Conservation (phyloP, 2,113 vertebrate species). For the Porphyrio hochstetteri region DNA sequence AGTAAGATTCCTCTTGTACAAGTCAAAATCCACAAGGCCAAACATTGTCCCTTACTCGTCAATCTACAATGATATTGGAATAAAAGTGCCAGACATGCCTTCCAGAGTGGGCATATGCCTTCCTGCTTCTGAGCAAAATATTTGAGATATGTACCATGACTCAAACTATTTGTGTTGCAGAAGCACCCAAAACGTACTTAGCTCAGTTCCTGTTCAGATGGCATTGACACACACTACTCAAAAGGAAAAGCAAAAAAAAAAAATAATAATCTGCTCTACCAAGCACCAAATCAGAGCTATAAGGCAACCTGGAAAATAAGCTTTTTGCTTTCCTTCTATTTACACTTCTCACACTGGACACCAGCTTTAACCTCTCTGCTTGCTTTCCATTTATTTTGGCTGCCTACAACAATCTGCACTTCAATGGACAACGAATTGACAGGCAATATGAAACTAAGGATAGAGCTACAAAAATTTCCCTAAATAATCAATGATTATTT, state of each 20-base stretch:
- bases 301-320: neutral
- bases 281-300: neutral
- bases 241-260: neutral
- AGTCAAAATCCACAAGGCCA: neutral
- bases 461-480: neutral
- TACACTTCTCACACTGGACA: neutral
- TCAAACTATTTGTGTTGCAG: neutral
- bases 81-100: slow-evolving; percentile 7
- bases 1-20: neutral
- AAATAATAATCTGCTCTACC: neutral
- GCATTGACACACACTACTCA: neutral
- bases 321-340: neutral
- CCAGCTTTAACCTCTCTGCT: neutral
- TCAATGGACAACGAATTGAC: slow-evolving; percentile 26
- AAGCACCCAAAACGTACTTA: neutral
- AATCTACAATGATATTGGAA: neutral
- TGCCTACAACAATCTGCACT: neutral
- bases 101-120: slow-evolving; percentile 17
- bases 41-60: neutral
- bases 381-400: neutral
- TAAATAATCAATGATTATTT: slow-evolving; percentile 16
- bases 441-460: neutral
- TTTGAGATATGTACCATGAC: neutral
- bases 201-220: neutral
- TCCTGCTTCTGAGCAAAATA: slow-evolving; percentile 34